Evolutionary conservation across 2,113 vertebrate species (phyloP).

Genomic region (Ictalurus furcatus): DNA sequence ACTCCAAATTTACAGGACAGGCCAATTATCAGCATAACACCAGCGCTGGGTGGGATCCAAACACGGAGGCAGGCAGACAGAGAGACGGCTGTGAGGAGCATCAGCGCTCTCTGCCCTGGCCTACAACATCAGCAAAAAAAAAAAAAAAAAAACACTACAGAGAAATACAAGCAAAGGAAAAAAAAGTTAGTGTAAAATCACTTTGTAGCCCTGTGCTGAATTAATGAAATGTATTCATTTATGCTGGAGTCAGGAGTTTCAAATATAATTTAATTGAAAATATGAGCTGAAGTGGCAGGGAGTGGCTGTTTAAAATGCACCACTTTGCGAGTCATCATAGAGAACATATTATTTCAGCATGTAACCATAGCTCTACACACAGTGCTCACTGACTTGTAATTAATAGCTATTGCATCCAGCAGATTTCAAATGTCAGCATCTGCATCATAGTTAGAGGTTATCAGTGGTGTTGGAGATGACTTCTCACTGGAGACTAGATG

Average conservation of each 20-base stretch:
- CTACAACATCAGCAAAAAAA: conserved; percentile 54
- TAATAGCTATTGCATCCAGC: conserved; percentile 57
- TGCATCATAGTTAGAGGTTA: conserved; percentile 64
- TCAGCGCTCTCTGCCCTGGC: conserved; percentile 51
- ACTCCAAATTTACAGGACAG: conserved; percentile 63
- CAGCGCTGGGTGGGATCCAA: conserved; percentile 66
- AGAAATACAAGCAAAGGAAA: conserved; percentile 17
- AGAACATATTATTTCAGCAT: conserved; percentile 20
- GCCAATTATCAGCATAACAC: conserved; percentile 72
- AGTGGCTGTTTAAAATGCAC: conserved; percentile 33
- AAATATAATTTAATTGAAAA: conserved; percentile 32
- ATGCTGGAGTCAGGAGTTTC: conserved; percentile 17
- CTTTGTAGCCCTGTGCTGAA: conserved; percentile 27
- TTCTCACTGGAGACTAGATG: conserved; percentile 59
- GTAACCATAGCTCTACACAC: conserved; percentile 22
- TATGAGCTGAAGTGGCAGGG: conserved; percentile 16
- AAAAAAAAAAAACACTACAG: conserved; percentile 22
- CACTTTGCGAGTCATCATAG: conserved; percentile 10
- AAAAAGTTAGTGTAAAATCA: conserved; percentile 42
- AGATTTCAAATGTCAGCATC: conserved; percentile 63
- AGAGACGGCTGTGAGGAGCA: conserved; percentile 40
- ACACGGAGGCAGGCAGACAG: conserved; percentile 48
- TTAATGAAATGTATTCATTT: conserved; percentile 41
- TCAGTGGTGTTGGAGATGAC: conserved; percentile 66
- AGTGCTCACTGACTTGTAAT: conserved; percentile 38